Conservation (phyloP, 2,113 vertebrate genomes). For the Chelonoidis abingdonii region DNA sequence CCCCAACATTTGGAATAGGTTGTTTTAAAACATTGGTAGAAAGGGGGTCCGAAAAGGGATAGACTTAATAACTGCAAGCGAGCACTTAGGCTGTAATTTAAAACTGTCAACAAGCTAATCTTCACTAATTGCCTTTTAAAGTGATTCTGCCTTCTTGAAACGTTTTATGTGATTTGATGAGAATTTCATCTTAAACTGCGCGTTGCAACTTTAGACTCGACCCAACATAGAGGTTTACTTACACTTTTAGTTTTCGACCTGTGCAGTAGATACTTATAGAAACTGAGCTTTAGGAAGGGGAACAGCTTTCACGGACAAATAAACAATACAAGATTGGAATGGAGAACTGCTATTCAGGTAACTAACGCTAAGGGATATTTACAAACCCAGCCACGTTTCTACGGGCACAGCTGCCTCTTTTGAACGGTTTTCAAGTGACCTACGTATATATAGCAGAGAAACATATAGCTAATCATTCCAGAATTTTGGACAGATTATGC, state of each 20-base stretch:
- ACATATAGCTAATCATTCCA: background rate
- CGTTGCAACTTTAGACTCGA: constrained; percentile 22
- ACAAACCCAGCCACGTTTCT: background rate
- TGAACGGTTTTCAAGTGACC: constrained; percentile 9
- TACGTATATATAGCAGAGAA: background rate
- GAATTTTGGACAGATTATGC: background rate
- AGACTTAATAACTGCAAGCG: constrained; percentile 70
- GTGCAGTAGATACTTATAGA: background rate
- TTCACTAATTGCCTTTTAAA: constrained; percentile 82
- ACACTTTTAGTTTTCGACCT: background rate
- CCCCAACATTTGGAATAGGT: background rate
- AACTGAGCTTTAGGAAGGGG: background rate
- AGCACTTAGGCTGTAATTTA: constrained; percentile 77
- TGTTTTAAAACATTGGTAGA: constrained; percentile 14
- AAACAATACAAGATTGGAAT: background rate
- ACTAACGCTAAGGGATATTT: constrained; percentile 8
- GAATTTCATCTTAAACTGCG: constrained; percentile 65
- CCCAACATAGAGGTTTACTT: constrained; percentile 22
- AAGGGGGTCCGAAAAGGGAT: constrained; percentile 38
- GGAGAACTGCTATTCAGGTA: background rate
- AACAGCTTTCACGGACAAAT: background rate
- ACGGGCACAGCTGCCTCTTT: background rate
- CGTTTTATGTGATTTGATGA: constrained; percentile 68
- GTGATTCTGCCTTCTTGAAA: constrained; percentile 71
- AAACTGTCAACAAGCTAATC: constrained; percentile 85